Evolutionary conservation across 2,888 invertebrate species (phyloP).

Genomic region (Polymixis lichenea): DNA sequence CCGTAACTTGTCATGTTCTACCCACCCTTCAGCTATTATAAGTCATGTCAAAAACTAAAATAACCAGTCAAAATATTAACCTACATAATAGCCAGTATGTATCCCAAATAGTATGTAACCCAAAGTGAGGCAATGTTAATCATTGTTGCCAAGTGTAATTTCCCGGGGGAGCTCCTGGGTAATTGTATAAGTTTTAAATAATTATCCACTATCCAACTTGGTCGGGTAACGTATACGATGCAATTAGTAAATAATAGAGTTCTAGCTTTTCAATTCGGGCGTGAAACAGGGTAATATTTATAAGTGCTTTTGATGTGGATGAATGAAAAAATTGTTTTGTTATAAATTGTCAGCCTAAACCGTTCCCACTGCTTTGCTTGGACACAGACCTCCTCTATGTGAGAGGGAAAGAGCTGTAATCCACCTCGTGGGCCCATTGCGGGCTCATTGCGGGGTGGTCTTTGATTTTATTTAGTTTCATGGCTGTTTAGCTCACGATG

Average conservation of each 20-base stretch:
- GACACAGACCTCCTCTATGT: no score
- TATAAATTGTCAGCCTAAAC: no score
- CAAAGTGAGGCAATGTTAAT: constrained; percentile 46
- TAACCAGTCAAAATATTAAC: constrained; percentile 2
- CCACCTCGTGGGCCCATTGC: no score
- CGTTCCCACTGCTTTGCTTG: no score
- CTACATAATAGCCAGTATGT: not conserved
- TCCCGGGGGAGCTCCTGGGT: constrained; percentile 65
- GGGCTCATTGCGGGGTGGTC: no score
- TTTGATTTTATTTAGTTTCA: no score
- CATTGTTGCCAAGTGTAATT: constrained; percentile 69
- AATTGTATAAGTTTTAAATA: constrained; percentile 72
- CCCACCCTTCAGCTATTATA: not conserved
- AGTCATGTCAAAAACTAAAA: constrained; percentile 8
- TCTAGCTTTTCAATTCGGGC: constrained; percentile 33
- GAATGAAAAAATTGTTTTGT: not conserved
- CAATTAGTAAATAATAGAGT: constrained; percentile 48
- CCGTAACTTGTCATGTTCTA: not conserved
- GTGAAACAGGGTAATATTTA: constrained; percentile 20
- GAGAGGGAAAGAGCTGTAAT: no score
- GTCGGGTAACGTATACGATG: constrained; percentile 35
- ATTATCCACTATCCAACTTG: constrained; percentile 65
- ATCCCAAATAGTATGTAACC: constrained; percentile 24
- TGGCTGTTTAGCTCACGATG: no score
- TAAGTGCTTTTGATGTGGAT: constrained; percentile 1